These are phyloP conservation scores for Lepisosteus osseus DNA, from an alignment of 2,113 vertebrate genomes.

Conservation along the genomic window DNA sequence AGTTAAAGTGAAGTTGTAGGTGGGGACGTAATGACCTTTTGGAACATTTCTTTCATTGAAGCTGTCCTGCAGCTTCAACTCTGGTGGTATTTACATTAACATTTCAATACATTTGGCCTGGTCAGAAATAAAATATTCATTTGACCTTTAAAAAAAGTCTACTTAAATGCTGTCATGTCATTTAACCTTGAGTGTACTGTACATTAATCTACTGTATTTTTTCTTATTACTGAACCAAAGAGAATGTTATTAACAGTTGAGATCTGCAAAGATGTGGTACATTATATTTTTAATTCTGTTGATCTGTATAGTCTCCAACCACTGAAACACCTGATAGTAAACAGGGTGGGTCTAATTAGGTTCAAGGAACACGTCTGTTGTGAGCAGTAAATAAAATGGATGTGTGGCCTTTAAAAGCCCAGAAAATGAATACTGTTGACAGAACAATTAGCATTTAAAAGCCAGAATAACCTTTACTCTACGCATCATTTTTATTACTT, in stretches of 20 bases:
- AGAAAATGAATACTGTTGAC: constrained; percentile 79
- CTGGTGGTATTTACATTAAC: constrained; percentile 67
- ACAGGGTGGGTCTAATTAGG: constrained; percentile 50
- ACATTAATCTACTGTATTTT: constrained; percentile 4
- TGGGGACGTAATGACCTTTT: constrained; percentile 61
- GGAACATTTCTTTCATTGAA: constrained; percentile 50
- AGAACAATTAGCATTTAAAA: constrained; percentile 88
- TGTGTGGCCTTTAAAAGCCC: constrained; percentile 73
- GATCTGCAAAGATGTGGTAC: not conserved
- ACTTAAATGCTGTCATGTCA: constrained; percentile 68
- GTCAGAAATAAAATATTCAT: constrained; percentile 66
- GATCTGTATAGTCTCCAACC: constrained; percentile 5
- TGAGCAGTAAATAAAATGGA: constrained; percentile 62
- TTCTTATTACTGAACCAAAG: constrained; percentile 1
- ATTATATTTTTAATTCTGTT: not conserved
- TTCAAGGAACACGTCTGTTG: constrained; percentile 45
- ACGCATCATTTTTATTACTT: constrained; percentile 73
- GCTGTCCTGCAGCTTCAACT: constrained; percentile 49
- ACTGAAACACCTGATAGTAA: constrained; percentile 43
- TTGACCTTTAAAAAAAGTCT: constrained; percentile 69
- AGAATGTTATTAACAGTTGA: not conserved
- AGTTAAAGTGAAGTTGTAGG: constrained; percentile 21
- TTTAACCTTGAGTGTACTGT: constrained; percentile 66
- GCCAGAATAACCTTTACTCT: constrained; percentile 79
- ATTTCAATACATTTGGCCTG: constrained; percentile 67